Evolutionary conservation across 2,797 vertebrate species (phyloP).

Genomic region (Trachops cirrhosus): DNA sequence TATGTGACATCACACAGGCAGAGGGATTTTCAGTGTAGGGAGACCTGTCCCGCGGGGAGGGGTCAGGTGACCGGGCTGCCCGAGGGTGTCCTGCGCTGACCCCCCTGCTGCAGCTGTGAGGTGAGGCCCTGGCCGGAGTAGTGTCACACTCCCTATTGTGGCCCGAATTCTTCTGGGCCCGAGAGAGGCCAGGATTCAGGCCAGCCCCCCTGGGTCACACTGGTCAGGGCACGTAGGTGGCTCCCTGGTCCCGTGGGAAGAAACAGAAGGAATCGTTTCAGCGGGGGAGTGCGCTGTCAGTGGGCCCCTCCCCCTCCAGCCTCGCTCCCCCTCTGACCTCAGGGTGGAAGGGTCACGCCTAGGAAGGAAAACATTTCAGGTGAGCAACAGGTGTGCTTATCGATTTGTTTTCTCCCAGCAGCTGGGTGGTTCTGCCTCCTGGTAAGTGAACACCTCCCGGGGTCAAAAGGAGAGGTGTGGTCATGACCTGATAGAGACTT

Average conservation of each 20-base stretch:
- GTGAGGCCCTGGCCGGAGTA: not conserved
- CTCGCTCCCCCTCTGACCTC: not conserved
- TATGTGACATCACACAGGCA: no score
- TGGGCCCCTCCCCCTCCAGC: no score
- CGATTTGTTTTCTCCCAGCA: not conserved
- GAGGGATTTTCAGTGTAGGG: not conserved
- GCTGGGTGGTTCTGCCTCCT: not conserved
- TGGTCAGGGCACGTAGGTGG: not conserved
- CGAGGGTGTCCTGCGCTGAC: not conserved
- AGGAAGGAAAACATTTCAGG: no score
- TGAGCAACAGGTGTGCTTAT: not conserved
- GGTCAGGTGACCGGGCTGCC: not conserved
- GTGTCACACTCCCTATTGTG: conserved; percentile 8
- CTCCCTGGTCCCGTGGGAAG: not conserved
- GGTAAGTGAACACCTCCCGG: not conserved
- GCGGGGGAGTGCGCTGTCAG: rapidly evolving
- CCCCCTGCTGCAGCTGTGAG: not conserved
- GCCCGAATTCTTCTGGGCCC: not conserved
- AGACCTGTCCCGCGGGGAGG: rapidly evolving
- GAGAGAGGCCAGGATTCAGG: not conserved
- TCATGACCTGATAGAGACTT: not conserved
- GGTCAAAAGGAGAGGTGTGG: not conserved
- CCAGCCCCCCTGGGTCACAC: not conserved
- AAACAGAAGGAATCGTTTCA: not conserved
- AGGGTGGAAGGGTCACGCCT: not conserved